These are phyloP conservation scores for Hypocryptadius cinnamomeus DNA, from an alignment of 2,113 vertebrate species.

Conservation along the genomic window DNA sequence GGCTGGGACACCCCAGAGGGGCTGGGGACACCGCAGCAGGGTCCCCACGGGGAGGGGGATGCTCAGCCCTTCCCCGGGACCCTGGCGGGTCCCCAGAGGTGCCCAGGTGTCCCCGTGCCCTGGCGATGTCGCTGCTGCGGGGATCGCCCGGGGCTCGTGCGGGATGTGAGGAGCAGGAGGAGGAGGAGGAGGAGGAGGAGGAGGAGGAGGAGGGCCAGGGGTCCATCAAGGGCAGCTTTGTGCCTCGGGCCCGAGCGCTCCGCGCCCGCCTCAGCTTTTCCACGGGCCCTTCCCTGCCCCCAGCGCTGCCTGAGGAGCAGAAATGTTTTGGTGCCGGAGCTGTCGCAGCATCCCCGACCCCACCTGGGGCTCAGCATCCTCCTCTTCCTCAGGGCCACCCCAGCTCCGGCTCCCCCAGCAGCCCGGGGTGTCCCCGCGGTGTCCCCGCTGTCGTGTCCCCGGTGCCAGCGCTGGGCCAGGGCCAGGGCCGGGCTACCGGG, in stretches of 20 bases:
- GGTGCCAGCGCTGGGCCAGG: background rate
- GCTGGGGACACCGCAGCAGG: background rate
- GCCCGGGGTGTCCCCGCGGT: background rate
- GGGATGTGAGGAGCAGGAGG: background rate
- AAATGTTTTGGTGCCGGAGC: background rate
- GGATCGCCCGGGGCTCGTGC: background rate
- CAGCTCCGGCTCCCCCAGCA: background rate
- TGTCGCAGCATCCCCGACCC: background rate
- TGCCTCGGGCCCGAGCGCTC: background rate
- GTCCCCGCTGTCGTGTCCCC: background rate
- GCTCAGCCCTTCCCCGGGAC: background rate
- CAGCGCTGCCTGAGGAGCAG: background rate
- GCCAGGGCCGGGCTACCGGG: background rate
- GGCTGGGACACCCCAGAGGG: background rate
- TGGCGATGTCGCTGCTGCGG: background rate
- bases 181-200: background rate
- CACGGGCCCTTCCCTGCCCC: background rate
- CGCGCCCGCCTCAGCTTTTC: background rate
- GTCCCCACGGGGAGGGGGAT: background rate
- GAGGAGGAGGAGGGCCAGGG: background rate
- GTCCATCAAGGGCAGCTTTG: constrained; percentile 26
- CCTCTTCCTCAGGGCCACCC: background rate
- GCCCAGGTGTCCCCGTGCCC: background rate
- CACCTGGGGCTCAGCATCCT: background rate
- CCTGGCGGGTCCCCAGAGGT: background rate